Conservation (phyloP, 1,140 invertebrate genomes). For the Aethina tumida region DNA sequence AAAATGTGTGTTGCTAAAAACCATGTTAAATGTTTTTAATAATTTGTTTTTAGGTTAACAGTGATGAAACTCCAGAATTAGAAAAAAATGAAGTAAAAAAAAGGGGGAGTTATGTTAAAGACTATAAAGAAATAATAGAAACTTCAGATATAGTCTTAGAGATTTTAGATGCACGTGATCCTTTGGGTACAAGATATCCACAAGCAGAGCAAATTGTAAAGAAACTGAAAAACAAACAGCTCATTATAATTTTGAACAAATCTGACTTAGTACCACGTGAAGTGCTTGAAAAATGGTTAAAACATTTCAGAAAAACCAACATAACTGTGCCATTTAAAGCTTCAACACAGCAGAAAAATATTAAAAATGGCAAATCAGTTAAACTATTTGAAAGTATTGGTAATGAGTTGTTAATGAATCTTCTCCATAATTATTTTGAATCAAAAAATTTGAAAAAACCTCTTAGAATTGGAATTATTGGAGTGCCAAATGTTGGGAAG, state of each 20-base stretch:
- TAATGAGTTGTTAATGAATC: constrained; percentile 82
- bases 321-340: constrained; percentile 94
- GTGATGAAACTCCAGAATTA: constrained; percentile 48
- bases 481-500: constrained; percentile 99
- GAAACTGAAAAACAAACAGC: constrained; percentile 64
- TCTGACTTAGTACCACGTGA: constrained; percentile 86
- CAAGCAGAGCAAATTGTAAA: constrained; percentile 83
- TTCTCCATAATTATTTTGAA: constrained; percentile 91
- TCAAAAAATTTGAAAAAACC: constrained; percentile 85
- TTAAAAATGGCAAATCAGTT: constrained; percentile 57
- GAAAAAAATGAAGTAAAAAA: constrained; percentile 37
- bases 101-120: constrained; percentile 66
- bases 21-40: constrained; percentile 9
- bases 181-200: constrained; percentile 72
- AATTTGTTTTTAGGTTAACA: constrained; percentile 46
- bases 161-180: constrained; percentile 81
- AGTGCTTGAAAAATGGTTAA: constrained; percentile 87
- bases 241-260: constrained; percentile 94
- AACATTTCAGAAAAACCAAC: constrained; percentile 68
- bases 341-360: constrained; percentile 77
- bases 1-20: too few species aligned
- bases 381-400: constrained; percentile 81
- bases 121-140: constrained; percentile 79
- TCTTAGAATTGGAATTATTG: constrained; percentile 89
- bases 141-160: constrained; percentile 90